Percentiles rank a stretch among this genome's conserved stretches.
phyloP scores from a whole-genome alignment of 2,888 invertebrate genomes.

The Callyntrura sp. region DNA sequence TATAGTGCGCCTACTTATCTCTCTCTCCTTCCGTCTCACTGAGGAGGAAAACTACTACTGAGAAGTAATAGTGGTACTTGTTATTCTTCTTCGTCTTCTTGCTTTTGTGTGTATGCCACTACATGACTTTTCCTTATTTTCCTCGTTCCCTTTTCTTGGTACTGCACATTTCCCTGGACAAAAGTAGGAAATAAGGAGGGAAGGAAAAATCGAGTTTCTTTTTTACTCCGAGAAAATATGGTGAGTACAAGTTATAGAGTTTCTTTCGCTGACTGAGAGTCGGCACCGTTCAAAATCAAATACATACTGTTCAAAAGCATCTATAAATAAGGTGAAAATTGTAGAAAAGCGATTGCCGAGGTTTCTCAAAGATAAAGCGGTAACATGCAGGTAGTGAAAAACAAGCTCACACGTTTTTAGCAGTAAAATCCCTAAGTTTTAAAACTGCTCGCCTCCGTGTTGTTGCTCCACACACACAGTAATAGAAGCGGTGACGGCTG shows the following conservation, averaged over 20 bases:
- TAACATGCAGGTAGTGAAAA: conserved; percentile 6
- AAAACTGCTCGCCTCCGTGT: background rate
- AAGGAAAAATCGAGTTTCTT: conserved; percentile 11
- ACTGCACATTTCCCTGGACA: conserved; percentile 29
- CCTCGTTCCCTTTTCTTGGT: conserved; percentile 4
- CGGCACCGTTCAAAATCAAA: background rate
- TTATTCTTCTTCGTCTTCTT: conserved; percentile 22
- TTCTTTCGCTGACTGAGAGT: background rate
- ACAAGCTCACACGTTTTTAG: conserved; percentile 15
- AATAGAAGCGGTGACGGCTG: background rate
- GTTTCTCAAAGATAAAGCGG: background rate
- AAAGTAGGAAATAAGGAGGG: conserved; percentile 10
- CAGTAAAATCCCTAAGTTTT: background rate
- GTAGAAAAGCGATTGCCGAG: background rate
- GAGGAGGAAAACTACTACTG: conserved; percentile 43
- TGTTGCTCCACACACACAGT: background rate
- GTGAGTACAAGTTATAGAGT: conserved; percentile 34
- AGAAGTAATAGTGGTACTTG: conserved; percentile 51
- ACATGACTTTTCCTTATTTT: conserved; percentile 29
- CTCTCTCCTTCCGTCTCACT: conserved; percentile 21
- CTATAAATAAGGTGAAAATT: background rate
- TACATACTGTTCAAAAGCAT: conserved; percentile 4
- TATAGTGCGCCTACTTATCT: conserved; percentile 47
- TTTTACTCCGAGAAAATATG: conserved; percentile 10
- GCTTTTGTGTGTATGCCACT: conserved; percentile 43